phyloP scores from a whole-genome alignment of 2,888 invertebrate species.

The Gymnoscelis rufifasciata region DNA sequence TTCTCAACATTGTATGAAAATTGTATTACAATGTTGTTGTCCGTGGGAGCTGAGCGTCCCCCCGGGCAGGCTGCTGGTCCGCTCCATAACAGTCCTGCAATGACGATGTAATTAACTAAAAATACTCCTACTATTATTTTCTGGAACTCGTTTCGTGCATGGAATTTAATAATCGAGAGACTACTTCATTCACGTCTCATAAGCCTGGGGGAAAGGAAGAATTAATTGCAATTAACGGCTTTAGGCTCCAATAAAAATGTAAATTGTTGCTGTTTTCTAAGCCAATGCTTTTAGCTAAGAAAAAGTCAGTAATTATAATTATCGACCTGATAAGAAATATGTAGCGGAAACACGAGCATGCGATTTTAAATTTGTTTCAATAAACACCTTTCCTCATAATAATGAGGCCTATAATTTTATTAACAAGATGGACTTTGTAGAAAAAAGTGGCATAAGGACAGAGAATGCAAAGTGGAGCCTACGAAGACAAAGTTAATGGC shows the following conservation, averaged over 20 bases:
- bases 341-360: slow-evolving; percentile 30
- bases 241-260: slow-evolving; percentile 47
- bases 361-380: slow-evolving; percentile 34
- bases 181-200: slow-evolving; percentile 39
- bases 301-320: slow-evolving; percentile 35
- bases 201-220: slow-evolving; percentile 36
- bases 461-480: slow-evolving; percentile 48
- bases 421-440: slow-evolving; percentile 38
- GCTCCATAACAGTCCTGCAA: slow-evolving; percentile 37
- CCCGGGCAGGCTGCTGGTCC: slow-evolving; percentile 31
- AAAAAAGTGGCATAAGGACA: slow-evolving; percentile 42
- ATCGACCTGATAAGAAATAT: slow-evolving; percentile 33
- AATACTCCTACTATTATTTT: slow-evolving; percentile 26
- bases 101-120: slow-evolving; percentile 55
- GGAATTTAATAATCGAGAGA: slow-evolving; percentile 49
- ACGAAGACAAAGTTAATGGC: slow-evolving; percentile 59
- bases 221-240: slow-evolving; percentile 43
- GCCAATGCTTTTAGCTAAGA: slow-evolving; percentile 33
- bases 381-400: slow-evolving; percentile 46
- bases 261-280: slow-evolving; percentile 43
- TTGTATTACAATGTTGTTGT: slow-evolving; percentile 33
- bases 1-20: slow-evolving; percentile 65
- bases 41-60: slow-evolving; percentile 44
- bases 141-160: slow-evolving; percentile 49
- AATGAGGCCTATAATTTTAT: slow-evolving; percentile 62